Evolutionary conservation across 2,113 vertebrate genomes (phyloP).

Genomic region (Peromyscus polionotus): DNA sequence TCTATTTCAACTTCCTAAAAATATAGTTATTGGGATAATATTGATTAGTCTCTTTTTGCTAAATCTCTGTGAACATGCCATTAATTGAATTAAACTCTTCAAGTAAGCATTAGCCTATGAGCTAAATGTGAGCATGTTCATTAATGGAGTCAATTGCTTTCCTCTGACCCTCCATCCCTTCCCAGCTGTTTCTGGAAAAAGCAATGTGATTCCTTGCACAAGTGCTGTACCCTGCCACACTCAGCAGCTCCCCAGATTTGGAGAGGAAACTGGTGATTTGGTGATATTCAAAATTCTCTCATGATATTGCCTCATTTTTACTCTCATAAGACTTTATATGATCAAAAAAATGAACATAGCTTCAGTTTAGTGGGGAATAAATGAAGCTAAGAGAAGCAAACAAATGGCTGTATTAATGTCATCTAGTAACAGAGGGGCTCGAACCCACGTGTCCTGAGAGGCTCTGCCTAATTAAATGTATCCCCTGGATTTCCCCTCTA

Average conservation of each 20-base stretch:
- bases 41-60: background rate
- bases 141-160: background rate
- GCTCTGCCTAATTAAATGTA: background rate
- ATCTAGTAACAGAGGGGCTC: background rate
- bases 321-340: background rate
- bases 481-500: background rate
- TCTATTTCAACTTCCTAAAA: background rate
- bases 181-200: background rate
- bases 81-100: constrained; percentile 19
- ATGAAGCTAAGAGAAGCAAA: background rate
- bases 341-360: background rate
- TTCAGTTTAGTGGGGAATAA: background rate
- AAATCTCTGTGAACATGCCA: background rate
- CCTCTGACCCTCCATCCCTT: background rate
- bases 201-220: background rate
- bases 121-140: constrained; percentile 24
- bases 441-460: background rate
- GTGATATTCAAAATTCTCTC: background rate
- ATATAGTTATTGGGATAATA: background rate
- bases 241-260: background rate
- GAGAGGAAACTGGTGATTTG: background rate
- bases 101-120: background rate
- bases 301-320: background rate
- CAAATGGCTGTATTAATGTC: background rate
- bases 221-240: background rate